These are phyloP conservation scores for Cacatua alba DNA, from an alignment of 2,113 vertebrate species.

Conservation along the genomic window DNA sequence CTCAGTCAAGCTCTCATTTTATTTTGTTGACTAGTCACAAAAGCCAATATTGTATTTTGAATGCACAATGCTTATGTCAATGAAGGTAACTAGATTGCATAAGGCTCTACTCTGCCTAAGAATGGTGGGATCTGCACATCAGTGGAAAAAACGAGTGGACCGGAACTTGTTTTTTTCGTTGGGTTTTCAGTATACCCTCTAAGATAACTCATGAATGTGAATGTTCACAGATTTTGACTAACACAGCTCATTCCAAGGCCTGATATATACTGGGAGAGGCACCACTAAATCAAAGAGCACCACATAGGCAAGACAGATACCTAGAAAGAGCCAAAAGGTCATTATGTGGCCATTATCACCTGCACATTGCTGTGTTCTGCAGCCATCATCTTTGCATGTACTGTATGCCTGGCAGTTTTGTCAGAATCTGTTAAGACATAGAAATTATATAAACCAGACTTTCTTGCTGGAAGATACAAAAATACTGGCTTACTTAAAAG, in stretches of 20 bases:
- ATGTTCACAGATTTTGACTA: neutral
- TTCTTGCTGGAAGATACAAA: neutral
- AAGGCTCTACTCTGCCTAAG: neutral
- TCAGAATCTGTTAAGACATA: neutral
- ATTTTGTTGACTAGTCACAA: neutral
- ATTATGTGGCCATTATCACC: neutral
- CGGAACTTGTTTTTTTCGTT: neutral
- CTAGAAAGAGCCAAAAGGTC: neutral
- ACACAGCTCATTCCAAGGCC: neutral
- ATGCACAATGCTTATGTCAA: neutral
- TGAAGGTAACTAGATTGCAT: neutral
- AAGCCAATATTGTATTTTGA: neutral
- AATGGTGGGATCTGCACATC: neutral
- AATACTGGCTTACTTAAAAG: neutral
- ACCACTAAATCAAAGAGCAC: neutral
- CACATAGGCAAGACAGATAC: neutral
- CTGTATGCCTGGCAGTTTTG: neutral
- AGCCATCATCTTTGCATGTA: neutral
- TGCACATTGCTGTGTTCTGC: neutral
- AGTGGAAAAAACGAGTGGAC: neutral
- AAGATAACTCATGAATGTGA: neutral
- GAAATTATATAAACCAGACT: neutral
- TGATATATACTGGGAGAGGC: neutral
- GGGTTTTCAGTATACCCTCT: neutral
- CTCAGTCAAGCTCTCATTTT: neutral